These are phyloP conservation scores for Uria aalge DNA, from an alignment of 2,113 vertebrate species.

Conservation along the genomic window DNA sequence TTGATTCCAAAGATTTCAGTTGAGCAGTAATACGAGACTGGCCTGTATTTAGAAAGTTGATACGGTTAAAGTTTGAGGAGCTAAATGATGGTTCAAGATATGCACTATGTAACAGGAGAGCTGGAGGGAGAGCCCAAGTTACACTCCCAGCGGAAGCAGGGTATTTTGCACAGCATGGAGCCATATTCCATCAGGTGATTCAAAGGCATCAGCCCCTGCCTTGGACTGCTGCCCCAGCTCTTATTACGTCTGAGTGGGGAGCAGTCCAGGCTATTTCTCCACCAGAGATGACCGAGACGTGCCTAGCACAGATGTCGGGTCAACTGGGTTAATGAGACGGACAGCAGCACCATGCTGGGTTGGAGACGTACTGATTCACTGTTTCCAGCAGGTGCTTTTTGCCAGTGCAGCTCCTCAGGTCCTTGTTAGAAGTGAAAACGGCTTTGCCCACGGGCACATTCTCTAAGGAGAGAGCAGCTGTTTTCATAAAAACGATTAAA, in stretches of 20 bases:
- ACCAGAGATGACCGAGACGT: not conserved
- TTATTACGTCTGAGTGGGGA: not conserved
- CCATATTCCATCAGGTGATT: not conserved
- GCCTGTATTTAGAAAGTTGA: conserved; percentile 1
- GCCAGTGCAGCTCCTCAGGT: not conserved
- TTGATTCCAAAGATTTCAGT: not conserved
- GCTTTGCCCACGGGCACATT: not conserved
- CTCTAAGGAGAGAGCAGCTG: conserved; percentile 46
- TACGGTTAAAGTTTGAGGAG: not conserved
- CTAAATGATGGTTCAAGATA: conserved; percentile 3
- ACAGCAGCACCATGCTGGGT: not conserved
- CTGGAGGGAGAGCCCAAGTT: not conserved
- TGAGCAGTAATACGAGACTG: not conserved
- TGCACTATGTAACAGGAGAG: not conserved
- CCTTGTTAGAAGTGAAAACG: not conserved
- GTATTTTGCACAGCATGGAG: not conserved
- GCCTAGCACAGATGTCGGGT: not conserved
- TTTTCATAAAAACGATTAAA: conserved; percentile 32
- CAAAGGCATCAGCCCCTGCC: not conserved
- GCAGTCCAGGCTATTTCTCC: not conserved
- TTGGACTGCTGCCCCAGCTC: not conserved
- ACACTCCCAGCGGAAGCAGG: not conserved
- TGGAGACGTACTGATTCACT: not conserved
- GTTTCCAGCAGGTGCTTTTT: conserved; percentile 31
- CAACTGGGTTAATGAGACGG: not conserved